Evolutionary conservation across 2,797 vertebrate genomes (phyloP), one percentile per base, ranked within the genome.

Genomic region (Odontamblyopus rebecca): DNA sequence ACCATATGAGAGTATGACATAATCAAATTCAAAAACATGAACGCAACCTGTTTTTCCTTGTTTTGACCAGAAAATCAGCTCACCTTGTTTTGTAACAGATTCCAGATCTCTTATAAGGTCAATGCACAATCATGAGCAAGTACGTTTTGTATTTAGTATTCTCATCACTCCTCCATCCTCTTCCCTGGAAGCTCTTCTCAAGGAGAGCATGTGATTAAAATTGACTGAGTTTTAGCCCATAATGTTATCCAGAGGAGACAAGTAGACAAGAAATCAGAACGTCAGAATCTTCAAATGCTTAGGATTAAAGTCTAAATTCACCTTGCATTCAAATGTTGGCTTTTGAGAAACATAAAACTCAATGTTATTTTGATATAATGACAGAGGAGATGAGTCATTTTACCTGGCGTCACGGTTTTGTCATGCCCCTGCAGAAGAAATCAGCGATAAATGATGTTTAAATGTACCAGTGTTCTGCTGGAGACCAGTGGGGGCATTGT

Each of bases 191-290:
- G 74, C 74, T 61, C 73, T 60, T 44, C 51, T 32, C 60, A 35
- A 61, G 30, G 74, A 77, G 71, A 26, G 78, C 71, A 60, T 72
- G 77, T 82, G 86, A 90, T 90, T 89, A 86, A 83, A 87, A 75
- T 57, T 67, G 88, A 89, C 84, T 68, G 68, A 69, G 71, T 72
- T 85, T 50, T 11, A 38, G 30, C 74, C 30, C 30, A 2, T 60
- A 76, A 80, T 77, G 76, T 78, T 87, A 83, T 83, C 69, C 53
- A 7, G 38, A 78, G 76, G 64, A 82, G 77, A 70, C 67, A 38
- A 38, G 78, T 68, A n/a, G 32, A 32, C 30, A 35, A 35, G 30
- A 23, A 59, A 59, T 12, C 23, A 74, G 66, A 72, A 30, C 62
- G 41, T 44, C 44, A 59, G 64, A 23, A 19, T 65, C 68, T 72